Percentiles rank a stretch among this genome's conserved stretches.
phyloP scores from a whole-genome alignment of 2,113 vertebrate genomes.

The Henicopernis longicauda region DNA sequence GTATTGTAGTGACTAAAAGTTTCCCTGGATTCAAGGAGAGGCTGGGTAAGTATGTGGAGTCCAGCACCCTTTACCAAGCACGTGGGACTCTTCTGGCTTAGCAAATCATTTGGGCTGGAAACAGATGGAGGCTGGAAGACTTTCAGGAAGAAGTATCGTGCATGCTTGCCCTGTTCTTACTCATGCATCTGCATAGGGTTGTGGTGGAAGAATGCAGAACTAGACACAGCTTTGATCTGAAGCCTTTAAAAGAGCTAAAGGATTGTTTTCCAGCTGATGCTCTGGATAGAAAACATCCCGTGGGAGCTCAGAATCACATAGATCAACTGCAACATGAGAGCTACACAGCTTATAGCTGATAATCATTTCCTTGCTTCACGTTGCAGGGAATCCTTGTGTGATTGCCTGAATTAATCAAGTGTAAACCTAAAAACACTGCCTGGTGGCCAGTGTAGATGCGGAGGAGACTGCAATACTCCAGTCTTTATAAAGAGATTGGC shows the following conservation, averaged over 20 bases:
- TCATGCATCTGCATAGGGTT: neutral
- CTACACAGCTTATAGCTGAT: neutral
- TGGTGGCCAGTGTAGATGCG: rapidly evolving
- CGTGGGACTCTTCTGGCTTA: neutral
- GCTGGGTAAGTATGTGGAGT: neutral
- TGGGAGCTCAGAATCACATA: neutral
- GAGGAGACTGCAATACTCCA: neutral
- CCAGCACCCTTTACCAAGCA: neutral
- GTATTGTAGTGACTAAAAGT: neutral
- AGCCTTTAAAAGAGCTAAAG: neutral
- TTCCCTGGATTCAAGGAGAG: neutral
- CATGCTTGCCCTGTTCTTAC: neutral
- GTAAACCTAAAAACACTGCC: neutral
- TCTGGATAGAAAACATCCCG: neutral
- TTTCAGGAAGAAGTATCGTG: neutral
- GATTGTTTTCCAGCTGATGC: neutral
- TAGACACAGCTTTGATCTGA: neutral
- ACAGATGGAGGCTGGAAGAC: neutral
- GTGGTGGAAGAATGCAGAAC: neutral
- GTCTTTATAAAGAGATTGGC: neutral
- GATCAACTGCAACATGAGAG: neutral
- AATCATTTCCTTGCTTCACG: neutral
- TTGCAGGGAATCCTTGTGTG: neutral
- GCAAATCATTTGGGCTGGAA: neutral
- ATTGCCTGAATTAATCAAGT: neutral